These are phyloP conservation scores for Cenopis cana DNA, from an alignment of 2,888 invertebrate genomes.

Conservation along the genomic window DNA sequence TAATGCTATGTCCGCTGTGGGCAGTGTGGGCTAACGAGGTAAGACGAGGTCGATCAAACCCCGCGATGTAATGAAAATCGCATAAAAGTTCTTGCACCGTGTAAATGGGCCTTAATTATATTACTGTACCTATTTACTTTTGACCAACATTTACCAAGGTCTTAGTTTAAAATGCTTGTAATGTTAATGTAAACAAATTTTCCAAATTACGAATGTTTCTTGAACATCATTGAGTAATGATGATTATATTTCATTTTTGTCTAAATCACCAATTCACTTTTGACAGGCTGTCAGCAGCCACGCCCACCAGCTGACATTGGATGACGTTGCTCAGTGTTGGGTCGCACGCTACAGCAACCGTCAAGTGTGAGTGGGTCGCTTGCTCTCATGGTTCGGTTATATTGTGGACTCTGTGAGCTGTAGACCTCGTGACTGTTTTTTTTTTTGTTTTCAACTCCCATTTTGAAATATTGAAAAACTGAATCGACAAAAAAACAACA, in stretches of 20 bases:
- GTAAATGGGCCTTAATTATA: too few species aligned
- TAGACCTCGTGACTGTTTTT: too few species aligned
- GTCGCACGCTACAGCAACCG: slow-evolving; percentile 17
- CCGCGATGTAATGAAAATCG: too few species aligned
- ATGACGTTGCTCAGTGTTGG: slow-evolving; percentile 8
- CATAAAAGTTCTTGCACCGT: too few species aligned
- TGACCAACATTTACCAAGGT: not conserved
- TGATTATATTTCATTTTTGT: slow-evolving; percentile 1
- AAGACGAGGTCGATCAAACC: too few species aligned
- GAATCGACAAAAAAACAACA: too few species aligned
- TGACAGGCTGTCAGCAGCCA: slow-evolving; percentile 26
- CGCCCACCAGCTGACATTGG: slow-evolving; percentile 26
- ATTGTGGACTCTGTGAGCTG: not conserved
- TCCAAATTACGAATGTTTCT: not conserved
- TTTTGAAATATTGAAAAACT: too few species aligned
- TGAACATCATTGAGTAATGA: not conserved
- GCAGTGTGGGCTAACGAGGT: too few species aligned
- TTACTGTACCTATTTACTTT: too few species aligned
- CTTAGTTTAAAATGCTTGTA: not conserved
- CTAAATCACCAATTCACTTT: slow-evolving; percentile 7
- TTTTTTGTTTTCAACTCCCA: too few species aligned
- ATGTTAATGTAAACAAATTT: not conserved
- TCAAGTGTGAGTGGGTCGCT: slow-evolving; percentile 3
- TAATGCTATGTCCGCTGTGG: too few species aligned
- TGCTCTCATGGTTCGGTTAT: not conserved